phyloP scores from a whole-genome alignment of 2,797 vertebrate genomes.

The Amphiprion clarkii region DNA sequence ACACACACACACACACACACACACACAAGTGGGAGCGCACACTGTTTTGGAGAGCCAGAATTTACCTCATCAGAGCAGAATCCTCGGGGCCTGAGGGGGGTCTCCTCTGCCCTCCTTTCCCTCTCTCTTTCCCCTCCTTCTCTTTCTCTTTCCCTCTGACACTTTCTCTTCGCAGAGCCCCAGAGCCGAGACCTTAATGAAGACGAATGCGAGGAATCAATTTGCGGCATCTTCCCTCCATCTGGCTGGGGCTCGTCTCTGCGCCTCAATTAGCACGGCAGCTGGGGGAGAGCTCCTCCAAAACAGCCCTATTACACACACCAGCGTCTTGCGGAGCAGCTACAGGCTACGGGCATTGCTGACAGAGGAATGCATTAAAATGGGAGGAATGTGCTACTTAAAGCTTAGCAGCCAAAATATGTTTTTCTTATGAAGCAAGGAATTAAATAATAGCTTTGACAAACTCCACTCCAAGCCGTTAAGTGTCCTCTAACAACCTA shows the following conservation, averaged over 20 bases:
- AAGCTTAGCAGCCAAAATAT: conserved; percentile 52
- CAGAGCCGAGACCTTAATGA: conserved; percentile 85
- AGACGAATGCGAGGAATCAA: conserved; percentile 88
- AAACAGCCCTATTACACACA: conserved; percentile 78
- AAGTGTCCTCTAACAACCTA: conserved; percentile 37
- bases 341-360: conserved; percentile 60
- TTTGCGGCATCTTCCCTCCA: conserved; percentile 86
- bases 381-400: conserved; percentile 65
- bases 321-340: conserved; percentile 68
- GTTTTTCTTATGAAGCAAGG: conserved; percentile 47
- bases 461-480: conserved; percentile 34
- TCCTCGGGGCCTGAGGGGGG: conserved; percentile 46
- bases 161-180: conserved; percentile 66
- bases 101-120: conserved; percentile 59
- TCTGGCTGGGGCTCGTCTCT: conserved; percentile 82
- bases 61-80: conserved; percentile 64
- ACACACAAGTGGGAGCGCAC: conserved; percentile 6
- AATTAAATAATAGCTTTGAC: conserved; percentile 49
- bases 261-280: conserved; percentile 86
- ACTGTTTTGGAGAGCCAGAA: conserved; percentile 50
- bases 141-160: conserved; percentile 39
- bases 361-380: conserved; percentile 58
- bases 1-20: conserved; percentile 3
- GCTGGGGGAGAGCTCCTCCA: conserved; percentile 83
- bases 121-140: conserved; percentile 23